Evolutionary conservation across 2,113 vertebrate species (phyloP).

Genomic region (Mola mola): DNA sequence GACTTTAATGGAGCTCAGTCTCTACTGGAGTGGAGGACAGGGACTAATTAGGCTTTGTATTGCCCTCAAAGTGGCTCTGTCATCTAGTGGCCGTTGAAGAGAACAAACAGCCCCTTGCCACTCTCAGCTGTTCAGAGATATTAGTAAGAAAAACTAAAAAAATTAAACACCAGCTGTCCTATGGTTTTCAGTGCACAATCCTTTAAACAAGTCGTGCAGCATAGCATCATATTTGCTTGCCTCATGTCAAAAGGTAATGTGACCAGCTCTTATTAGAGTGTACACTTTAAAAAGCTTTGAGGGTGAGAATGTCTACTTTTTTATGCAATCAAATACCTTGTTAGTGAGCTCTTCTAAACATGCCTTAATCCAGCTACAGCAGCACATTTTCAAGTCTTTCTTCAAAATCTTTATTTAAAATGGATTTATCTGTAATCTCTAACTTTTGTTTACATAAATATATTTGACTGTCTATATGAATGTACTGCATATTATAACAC

Average conservation of each 20-base stretch:
- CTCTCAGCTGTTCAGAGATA: constrained; percentile 81
- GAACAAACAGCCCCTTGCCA: constrained; percentile 68
- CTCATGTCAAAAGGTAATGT: constrained; percentile 46
- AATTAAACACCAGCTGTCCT: constrained; percentile 75
- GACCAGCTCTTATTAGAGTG: constrained; percentile 45
- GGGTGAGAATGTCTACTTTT: constrained; percentile 22
- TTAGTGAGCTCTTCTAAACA: constrained; percentile 41
- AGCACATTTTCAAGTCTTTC: too few species aligned
- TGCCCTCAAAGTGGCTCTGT: constrained; percentile 83
- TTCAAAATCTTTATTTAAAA: too few species aligned
- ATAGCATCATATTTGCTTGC: constrained; percentile 41
- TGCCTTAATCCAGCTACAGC: constrained; percentile 25
- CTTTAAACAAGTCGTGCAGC: constrained; percentile 62
- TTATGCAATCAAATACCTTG: constrained; percentile 44
- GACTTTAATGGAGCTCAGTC: constrained; percentile 55
- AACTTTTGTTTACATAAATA: too few species aligned
- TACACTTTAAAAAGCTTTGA: constrained; percentile 35
- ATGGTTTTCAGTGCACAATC: constrained; percentile 71
- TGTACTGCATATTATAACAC: too few species aligned
- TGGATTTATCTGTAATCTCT: too few species aligned
- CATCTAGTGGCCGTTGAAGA: constrained; percentile 78
- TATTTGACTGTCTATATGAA: too few species aligned
- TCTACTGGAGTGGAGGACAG: constrained; percentile 66
- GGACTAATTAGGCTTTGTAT: constrained; percentile 79
- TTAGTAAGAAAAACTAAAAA: constrained; percentile 72